Percentiles rank a stretch among this genome's conserved stretches.
Conservation (phyloP, 2,888 invertebrate species). For the Prenolepis imparis region DNA sequence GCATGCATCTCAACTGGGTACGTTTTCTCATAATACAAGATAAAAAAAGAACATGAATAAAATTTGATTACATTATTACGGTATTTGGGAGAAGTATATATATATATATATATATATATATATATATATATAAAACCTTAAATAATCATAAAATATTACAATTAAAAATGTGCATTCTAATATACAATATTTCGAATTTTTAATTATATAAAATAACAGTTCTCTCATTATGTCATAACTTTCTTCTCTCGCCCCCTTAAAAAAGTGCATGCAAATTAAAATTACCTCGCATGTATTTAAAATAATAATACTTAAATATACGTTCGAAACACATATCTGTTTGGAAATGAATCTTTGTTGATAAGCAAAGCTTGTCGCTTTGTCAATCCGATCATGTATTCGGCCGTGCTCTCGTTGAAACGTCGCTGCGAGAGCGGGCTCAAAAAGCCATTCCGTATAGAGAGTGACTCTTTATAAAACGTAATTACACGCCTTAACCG, state of each 20-base stretch:
- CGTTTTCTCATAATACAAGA: neutral
- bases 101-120: too few species aligned
- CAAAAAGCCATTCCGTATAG: constrained; percentile 62
- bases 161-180: neutral
- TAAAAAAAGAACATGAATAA: neutral
- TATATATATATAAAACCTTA: too few species aligned
- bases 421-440: constrained; percentile 56
- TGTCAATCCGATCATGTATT: constrained; percentile 52
- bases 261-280: neutral
- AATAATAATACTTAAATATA: neutral
- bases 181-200: constrained; percentile 3
- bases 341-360: constrained; percentile 49
- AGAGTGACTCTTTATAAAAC: constrained; percentile 76
- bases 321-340: neutral
- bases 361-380: constrained; percentile 30
- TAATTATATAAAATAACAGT: neutral
- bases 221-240: neutral
- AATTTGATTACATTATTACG: neutral
- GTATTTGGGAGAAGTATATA: too few species aligned
- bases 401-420: constrained; percentile 46
- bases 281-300: neutral
- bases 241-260: neutral
- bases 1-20: neutral
- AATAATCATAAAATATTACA: neutral
- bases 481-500: constrained; percentile 82